Base-by-base conservation (phyloP, 2,113 vertebrate species). In the Halcyon senegalensis region DNA sequence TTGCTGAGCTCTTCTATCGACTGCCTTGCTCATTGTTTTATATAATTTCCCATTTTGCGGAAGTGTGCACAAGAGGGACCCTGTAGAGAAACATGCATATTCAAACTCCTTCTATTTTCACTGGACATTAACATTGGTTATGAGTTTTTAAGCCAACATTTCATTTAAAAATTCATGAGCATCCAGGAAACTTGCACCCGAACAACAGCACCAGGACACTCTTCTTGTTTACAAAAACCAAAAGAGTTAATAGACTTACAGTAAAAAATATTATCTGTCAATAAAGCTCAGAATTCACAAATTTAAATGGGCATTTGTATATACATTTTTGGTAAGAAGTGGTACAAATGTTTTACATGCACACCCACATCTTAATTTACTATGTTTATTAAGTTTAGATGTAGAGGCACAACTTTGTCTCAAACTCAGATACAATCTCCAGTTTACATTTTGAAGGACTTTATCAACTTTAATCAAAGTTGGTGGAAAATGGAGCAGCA, bases 61-160 rank as follows among this genome's bases (percentile, higher is more conserved):
- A 27, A n/a, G 24, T 2, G 0, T 15, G 20, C 11, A 30, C 5
- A 66, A 27, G 7, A 43, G 11, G 27, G 5, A 66, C 5, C 5
- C 33, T 81, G 6, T 30, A 44, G 25, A 84, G 27, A 64, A 81
- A 37, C 2, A 15, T 16, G 2, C 7, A 15, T 9, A 44, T 30
- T 51, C 43, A 41, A 68, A 55, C 4, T 33, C 7, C 69, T 41
- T 18, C 2, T 60, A 14, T 37, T 89, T 89, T 77, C 31, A 21
- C 9, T n/a, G 46, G 19, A 66, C 77, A 62, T 69, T 4, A 19
- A 6, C 68, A 18, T 5, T 68, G 21, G 63, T 41, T 27, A 4
- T 30, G 3, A 0, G 66, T 72, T 77, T 63, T 8, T 24, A 60
- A 69, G 18, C 1, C 35, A 91, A 2, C 0, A 33, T 64, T 94